Conservation (phyloP, 2,113 vertebrate genomes). For the Acanthisitta chloris region DNA sequence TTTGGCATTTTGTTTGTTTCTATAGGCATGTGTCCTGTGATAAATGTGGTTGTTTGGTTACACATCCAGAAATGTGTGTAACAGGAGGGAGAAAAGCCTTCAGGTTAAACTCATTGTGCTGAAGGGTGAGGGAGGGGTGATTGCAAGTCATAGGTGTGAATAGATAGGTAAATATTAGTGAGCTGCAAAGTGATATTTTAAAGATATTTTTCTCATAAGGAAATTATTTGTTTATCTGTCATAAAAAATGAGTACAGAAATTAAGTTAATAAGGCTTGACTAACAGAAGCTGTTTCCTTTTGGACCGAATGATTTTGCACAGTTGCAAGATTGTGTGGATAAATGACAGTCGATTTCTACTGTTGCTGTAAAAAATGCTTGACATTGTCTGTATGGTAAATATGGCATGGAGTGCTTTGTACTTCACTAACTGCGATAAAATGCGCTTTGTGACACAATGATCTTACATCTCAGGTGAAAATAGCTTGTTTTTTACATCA, state of each 20-base stretch:
- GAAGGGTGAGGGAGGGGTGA: not conserved
- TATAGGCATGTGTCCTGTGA: not conserved
- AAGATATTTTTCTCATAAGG: not conserved
- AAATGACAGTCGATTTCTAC: not conserved
- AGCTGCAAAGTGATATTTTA: not conserved
- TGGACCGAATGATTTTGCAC: not conserved
- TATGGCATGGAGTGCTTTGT: not conserved
- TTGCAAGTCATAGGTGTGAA: not conserved
- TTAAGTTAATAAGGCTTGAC: not conserved
- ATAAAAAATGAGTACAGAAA: not conserved
- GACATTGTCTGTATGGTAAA: not conserved
- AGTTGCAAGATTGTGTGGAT: not conserved
- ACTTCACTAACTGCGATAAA: not conserved
- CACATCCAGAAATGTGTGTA: rapidly evolving
- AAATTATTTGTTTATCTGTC: not conserved
- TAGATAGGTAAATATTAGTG: not conserved
- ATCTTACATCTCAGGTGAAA: rapidly evolving
- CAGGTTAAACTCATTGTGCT: not conserved
- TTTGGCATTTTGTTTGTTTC: not conserved
- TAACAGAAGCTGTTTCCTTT: not conserved
- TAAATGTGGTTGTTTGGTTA: not conserved
- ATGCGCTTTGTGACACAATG: not conserved
- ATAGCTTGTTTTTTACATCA: not conserved
- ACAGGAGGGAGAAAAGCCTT: not conserved
- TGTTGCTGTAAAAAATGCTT: not conserved